phyloP scores from a whole-genome alignment of 2,113 vertebrate genomes.

The Petrocephalus zakoni region DNA sequence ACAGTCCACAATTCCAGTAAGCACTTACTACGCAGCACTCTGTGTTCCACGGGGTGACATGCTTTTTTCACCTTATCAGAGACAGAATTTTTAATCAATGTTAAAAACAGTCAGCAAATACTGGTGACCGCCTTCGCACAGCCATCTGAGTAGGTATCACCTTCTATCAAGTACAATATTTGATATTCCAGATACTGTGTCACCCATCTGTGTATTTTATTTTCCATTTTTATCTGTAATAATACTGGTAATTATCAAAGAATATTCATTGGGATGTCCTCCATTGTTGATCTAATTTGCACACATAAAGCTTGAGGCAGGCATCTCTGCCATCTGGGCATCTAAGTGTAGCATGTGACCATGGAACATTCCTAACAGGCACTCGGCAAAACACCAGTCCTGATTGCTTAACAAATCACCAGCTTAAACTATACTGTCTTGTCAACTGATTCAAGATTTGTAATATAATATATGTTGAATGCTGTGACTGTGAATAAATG shows the following conservation, averaged over 20 bases:
- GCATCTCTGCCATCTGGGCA: neutral
- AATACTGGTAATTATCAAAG: neutral
- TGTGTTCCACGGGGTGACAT: neutral
- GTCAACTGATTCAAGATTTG: neutral
- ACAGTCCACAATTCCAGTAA: neutral
- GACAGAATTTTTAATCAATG: neutral
- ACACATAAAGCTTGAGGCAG: neutral
- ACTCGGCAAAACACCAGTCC: neutral
- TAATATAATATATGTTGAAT: neutral
- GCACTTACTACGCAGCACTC: neutral
- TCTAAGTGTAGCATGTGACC: neutral
- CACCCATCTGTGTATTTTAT: neutral
- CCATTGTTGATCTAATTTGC: neutral
- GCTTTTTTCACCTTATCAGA: neutral
- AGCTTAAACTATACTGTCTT: neutral
- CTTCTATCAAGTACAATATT: neutral
- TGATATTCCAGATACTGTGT: neutral
- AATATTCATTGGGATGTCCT: neutral
- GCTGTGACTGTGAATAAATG: neutral
- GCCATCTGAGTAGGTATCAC: neutral
- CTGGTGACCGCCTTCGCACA: neutral
- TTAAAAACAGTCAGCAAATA: neutral
- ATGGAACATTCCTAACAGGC: neutral
- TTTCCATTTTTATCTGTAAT: neutral
- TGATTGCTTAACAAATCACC: neutral